Conservation (phyloP, 1,140 invertebrate species). For the Medauroidea extradentata region DNA sequence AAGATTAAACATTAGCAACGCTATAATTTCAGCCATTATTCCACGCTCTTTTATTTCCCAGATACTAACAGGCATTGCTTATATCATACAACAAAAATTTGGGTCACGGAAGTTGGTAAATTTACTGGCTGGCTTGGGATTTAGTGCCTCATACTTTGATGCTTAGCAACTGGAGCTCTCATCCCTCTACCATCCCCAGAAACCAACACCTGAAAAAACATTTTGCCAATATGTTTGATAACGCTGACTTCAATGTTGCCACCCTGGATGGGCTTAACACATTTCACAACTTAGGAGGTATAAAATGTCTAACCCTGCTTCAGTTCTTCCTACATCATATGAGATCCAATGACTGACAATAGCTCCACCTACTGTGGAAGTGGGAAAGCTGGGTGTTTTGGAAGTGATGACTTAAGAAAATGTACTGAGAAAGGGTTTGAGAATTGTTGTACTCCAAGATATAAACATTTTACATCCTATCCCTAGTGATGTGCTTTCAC, state of each 20-base stretch:
- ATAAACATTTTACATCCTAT: not conserved
- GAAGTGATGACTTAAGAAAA: not conserved
- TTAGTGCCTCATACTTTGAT: slow-evolving; percentile 12
- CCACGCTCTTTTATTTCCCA: slow-evolving; percentile 36
- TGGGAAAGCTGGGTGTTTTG: not conserved
- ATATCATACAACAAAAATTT: slow-evolving; percentile 24
- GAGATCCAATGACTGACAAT: not conserved
- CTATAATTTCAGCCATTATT: slow-evolving; percentile 36
- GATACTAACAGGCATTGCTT: slow-evolving; percentile 21
- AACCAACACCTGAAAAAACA: not conserved
- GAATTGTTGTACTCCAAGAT: not conserved
- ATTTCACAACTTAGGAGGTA: slow-evolving; percentile 33
- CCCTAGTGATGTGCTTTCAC: not conserved
- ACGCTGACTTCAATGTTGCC: slow-evolving; percentile 29
- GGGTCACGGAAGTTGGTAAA: slow-evolving; percentile 18
- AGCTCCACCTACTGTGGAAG: not conserved
- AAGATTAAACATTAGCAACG: slow-evolving; percentile 26
- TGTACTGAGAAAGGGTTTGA: not conserved
- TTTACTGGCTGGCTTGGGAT: slow-evolving; percentile 22
- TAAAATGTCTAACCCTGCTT: slow-evolving; percentile 19
- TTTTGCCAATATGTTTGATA: slow-evolving; percentile 30
- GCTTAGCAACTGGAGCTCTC: slow-evolving; percentile 17
- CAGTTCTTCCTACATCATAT: not conserved
- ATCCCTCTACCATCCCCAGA: not conserved
- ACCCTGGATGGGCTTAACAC: slow-evolving; percentile 30